These are phyloP conservation scores for Bicyclus anynana DNA, from an alignment of 1,140 invertebrate species.

Conservation along the genomic window DNA sequence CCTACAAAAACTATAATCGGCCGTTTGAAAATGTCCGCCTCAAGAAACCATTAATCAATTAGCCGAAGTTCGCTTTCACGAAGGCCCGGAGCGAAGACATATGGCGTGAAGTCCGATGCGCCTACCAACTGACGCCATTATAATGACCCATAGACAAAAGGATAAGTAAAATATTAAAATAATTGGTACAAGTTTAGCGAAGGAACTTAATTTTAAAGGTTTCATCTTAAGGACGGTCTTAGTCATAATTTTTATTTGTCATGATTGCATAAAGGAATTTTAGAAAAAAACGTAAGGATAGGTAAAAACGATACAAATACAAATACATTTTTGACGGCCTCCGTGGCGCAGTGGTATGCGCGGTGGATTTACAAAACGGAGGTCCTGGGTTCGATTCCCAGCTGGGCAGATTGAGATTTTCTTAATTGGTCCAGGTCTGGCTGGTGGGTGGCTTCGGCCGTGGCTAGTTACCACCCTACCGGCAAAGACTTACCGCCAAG, in stretches of 20 bases:
- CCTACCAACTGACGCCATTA: constrained; percentile 65
- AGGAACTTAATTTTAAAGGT: constrained; percentile 64
- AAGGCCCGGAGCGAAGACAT: constrained; percentile 53
- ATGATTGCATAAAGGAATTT: neutral
- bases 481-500: too few species aligned
- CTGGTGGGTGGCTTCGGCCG: too few species aligned
- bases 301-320: too few species aligned
- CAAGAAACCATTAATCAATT: constrained; percentile 69
- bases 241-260: constrained; percentile 61
- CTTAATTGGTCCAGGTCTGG: too few species aligned
- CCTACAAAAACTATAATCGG: constrained; percentile 56
- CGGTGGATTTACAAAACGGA: too few species aligned
- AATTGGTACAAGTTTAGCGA: constrained; percentile 65
- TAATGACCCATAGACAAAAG: constrained; percentile 43
- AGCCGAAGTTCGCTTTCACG: constrained; percentile 57
- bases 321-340: too few species aligned
- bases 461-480: too few species aligned
- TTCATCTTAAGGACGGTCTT: constrained; percentile 60
- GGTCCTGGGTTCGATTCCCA: too few species aligned
- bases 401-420: too few species aligned
- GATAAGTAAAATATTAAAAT: constrained; percentile 42
- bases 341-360: too few species aligned
- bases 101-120: constrained; percentile 49
- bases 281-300: too few species aligned
- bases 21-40: constrained; percentile 67